Base-by-base conservation (phyloP, 2,888 invertebrate genomes). In the Limnephilus rhombicus region DNA sequence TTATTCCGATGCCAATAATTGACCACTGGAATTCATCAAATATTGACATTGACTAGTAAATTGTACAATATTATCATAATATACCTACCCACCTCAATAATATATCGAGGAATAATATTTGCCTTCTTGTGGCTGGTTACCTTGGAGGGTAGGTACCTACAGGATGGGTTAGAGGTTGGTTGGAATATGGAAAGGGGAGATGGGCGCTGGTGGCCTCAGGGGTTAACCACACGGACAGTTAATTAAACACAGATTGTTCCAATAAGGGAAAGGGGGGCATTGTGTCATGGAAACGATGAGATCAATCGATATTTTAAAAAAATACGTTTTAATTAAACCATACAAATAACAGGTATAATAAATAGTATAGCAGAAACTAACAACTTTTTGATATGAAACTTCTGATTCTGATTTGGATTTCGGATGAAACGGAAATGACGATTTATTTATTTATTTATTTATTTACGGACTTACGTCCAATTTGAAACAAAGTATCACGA, bases 181-280 rank as follows among this genome's bases (percentile, higher is more conserved):
- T 31, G 37, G 34, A 37, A 45, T 31, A 86, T 18, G 18, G 31
- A 24, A 68, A n/a, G 68, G 86, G 53, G 53, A 53, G 29, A 45
- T 13, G 86, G 41, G 53, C 41, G 29, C 18, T 68, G 24, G 88
- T 24, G n/a, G 31, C 88, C 92, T 37, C 86, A 49, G 37, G 45
- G 37, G 87, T 81, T 13, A 45, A 89, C 81, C 89, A 45, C 89
- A 81, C n/a, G 89, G 37, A 41, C 81, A 88, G 85, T 88, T 89
- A 89, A 89, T 89, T 89, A 89, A 89, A 89, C 89, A 81, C 80
- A 81, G 89, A 80, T 80, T 88, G 88, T 31, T 53, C 41, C 88
- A 88, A 53, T 68, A n/a, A 80, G 80, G 80, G 88, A 37, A 86
- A 37, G 68, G 68, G 29, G 86, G 45, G 86, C 45, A 53, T 49